phyloP scores from a whole-genome alignment of 2,888 invertebrate genomes.

The Phymatocera aterrima region DNA sequence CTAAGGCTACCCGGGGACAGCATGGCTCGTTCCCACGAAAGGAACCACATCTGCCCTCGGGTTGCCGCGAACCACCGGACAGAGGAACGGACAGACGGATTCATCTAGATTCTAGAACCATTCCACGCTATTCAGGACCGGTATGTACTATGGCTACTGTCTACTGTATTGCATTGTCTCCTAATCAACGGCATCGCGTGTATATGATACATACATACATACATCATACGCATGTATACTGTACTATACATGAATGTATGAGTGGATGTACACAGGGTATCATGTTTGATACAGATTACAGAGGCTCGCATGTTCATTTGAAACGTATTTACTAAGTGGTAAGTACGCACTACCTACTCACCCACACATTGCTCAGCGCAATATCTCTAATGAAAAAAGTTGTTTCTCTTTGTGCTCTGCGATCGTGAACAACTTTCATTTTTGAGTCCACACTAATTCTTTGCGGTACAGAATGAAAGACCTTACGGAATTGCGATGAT shows the following conservation, averaged over 20 bases:
- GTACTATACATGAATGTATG: too few relatives aligned
- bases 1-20: conserved; percentile 64
- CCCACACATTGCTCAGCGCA: not conserved
- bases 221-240: not conserved
- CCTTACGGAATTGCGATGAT: not conserved
- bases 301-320: conserved; percentile 17
- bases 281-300: not conserved
- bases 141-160: conserved; percentile 57
- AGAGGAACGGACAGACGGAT: conserved; percentile 16
- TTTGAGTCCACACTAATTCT: not conserved
- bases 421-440: not conserved
- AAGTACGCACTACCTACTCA: not conserved
- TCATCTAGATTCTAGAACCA: conserved; percentile 35
- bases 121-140: conserved; percentile 50
- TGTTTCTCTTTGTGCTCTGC: not conserved
- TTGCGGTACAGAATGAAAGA: not conserved
- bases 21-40: conserved; percentile 66
- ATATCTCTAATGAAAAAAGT: conserved; percentile 23
- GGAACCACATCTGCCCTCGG: conserved; percentile 41
- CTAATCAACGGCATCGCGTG: conserved; percentile 69
- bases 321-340: not conserved
- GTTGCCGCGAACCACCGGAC: conserved; percentile 23
- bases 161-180: conserved; percentile 66
- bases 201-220: conserved; percentile 11
- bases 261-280: not conserved